These are phyloP conservation scores for Oreochromis mossambicus DNA, from an alignment of 2,797 vertebrate genomes.

Conservation along the genomic window DNA sequence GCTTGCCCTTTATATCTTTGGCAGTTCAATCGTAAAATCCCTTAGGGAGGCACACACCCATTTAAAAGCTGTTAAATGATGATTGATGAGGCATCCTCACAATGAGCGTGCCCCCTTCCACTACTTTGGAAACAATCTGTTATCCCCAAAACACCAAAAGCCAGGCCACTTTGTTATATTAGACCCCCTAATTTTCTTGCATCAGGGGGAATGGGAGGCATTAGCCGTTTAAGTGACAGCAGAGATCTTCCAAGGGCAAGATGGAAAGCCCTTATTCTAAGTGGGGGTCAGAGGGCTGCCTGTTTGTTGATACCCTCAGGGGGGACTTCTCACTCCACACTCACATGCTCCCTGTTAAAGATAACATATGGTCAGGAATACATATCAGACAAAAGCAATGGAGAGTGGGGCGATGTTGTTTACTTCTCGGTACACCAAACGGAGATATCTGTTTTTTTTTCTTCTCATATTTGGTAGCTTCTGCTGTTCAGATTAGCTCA, in stretches of 20 bases:
- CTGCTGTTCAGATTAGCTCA: not conserved
- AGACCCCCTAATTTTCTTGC: constrained; percentile 65
- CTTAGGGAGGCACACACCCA: constrained; percentile 54
- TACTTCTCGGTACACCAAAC: not conserved
- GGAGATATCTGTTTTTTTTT: not conserved
- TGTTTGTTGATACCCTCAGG: constrained; percentile 36
- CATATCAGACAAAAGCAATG: constrained; percentile 2
- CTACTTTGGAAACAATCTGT: constrained; percentile 71
- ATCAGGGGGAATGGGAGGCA: constrained; percentile 52
- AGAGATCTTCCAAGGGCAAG: constrained; percentile 64
- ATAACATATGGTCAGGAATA: constrained; percentile 14
- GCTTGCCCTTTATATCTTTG: constrained; percentile 49
- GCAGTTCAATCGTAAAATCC: constrained; percentile 55
- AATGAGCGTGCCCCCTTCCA: constrained; percentile 40
- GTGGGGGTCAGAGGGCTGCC: constrained; percentile 51
- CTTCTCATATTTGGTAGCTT: not conserved
- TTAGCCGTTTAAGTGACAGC: constrained; percentile 70
- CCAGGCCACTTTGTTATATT: constrained; percentile 57
- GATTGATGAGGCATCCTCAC: constrained; percentile 70
- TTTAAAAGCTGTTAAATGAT: constrained; percentile 72
- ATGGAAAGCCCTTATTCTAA: constrained; percentile 58
- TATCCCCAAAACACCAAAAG: constrained; percentile 62
- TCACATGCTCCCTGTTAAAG: constrained; percentile 23
- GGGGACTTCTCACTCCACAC: constrained; percentile 6
- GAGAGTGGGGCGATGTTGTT: constrained; percentile 5